A percentile compares a stretch with the other conserved stretches of the same genome.
Conservation (phyloP, 2,888 invertebrate species). For the Zaprionus bogoriensis region DNA sequence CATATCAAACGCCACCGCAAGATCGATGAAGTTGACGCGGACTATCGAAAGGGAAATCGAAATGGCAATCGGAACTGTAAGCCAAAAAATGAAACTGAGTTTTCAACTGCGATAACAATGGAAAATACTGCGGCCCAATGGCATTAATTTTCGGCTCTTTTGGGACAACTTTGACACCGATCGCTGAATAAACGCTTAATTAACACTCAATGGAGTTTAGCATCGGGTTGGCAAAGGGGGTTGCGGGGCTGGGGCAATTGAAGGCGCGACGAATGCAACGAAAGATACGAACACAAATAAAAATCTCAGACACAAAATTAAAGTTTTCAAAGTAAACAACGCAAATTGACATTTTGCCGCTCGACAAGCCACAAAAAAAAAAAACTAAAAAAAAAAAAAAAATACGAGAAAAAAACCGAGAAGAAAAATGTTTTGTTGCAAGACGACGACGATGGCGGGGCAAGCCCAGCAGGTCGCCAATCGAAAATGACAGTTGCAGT, state of each 20-base stretch:
- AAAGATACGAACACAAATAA: conserved; percentile 13
- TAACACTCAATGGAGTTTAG: conserved; percentile 69
- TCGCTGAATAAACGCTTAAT: conserved; percentile 77
- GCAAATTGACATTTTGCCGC: conserved; percentile 74
- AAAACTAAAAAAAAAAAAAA: conserved; percentile 1
- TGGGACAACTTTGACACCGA: conserved; percentile 73
- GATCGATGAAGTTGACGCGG: conserved; percentile 68
- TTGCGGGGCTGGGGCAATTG: conserved; percentile 64
- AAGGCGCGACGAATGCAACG: conserved; percentile 77
- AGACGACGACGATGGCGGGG: conserved; percentile 32
- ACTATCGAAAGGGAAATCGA: conserved; percentile 47
- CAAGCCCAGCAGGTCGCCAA: conserved; percentile 77
- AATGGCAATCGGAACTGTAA: conserved; percentile 50
- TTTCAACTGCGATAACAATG: conserved; percentile 72
- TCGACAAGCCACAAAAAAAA: conserved; percentile 44
- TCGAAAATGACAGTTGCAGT: conserved; percentile 79
- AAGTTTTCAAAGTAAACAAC: conserved; percentile 74
- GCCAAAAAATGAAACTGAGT: conserved; percentile 28
- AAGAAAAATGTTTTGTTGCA: conserved; percentile 40
- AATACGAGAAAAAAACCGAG: conserved; percentile 12
- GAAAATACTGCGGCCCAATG: conserved; percentile 56
- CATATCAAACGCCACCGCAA: conserved; percentile 8
- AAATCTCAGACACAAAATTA: conserved; percentile 58
- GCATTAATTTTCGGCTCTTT: conserved; percentile 75
- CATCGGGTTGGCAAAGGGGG: not conserved